Evolutionary conservation across 2,113 vertebrate genomes (phyloP).

Genomic region (Hypomesus transpacificus): DNA sequence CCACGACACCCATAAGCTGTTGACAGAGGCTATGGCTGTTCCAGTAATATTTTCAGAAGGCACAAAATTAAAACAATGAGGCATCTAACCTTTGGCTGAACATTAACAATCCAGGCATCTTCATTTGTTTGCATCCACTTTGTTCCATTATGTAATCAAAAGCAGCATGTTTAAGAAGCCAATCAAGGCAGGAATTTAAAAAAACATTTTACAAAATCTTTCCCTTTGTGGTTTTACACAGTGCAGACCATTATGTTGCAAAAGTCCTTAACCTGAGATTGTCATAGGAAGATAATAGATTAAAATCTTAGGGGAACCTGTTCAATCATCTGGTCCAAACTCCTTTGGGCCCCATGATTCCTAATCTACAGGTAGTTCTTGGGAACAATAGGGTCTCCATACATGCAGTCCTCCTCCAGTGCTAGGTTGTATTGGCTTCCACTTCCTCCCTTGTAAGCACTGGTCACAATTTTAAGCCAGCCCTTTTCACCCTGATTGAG

Average conservation of each 20-base stretch:
- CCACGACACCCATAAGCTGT: no score
- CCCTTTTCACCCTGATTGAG: constrained; percentile 84
- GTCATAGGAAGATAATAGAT: not conserved
- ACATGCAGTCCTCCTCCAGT: constrained; percentile 84
- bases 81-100: no score
- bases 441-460: constrained; percentile 83
- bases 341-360: not conserved
- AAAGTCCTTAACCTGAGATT: not conserved
- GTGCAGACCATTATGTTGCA: not conserved
- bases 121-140: no score
- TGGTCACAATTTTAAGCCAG: constrained; percentile 94
- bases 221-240: not conserved
- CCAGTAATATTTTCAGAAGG: no score
- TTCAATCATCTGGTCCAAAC: not conserved
- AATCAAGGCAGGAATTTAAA: not conserved
- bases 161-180: no score
- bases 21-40: no score
- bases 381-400: constrained; percentile 81
- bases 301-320: no score
- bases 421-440: constrained; percentile 88
- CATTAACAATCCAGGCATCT: no score
- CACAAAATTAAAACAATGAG: no score
- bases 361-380: constrained; percentile 54
- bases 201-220: not conserved
- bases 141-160: no score